A percentile compares a stretch with the other conserved stretches of the same genome.
Evolutionary conservation across 2,113 vertebrate species (phyloP).

Genomic region (Siniperca chuatsi): DNA sequence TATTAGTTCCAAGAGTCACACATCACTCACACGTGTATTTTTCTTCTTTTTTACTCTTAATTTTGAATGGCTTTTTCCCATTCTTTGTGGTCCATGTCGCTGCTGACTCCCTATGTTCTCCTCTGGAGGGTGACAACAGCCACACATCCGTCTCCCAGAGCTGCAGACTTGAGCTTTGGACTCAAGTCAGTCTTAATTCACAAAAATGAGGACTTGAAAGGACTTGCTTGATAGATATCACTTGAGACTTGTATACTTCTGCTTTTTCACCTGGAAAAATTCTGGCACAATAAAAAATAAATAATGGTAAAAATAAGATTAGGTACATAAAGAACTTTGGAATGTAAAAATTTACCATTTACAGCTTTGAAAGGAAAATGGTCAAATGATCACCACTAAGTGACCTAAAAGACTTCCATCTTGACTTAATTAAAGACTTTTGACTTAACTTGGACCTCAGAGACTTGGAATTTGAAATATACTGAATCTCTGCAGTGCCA

Average conservation of each 20-base stretch:
- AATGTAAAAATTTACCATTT: background rate
- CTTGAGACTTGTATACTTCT: background rate
- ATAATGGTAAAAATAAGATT: background rate
- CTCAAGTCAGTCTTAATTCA: background rate
- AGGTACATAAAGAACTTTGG: background rate
- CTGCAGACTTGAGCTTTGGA: no score
- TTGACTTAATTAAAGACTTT: background rate
- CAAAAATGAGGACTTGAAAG: no score
- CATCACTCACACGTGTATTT: no score
- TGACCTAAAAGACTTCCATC: background rate
- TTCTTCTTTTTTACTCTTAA: background rate
- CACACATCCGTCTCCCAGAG: no score
- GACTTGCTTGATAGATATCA: background rate
- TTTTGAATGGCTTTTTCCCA: background rate
- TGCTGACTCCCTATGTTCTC: background rate
- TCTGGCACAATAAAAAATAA: background rate
- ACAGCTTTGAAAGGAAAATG: background rate
- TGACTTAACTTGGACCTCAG: no score
- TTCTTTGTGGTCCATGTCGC: background rate
- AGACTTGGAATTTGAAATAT: no score
- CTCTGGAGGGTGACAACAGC: background rate
- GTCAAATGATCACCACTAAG: background rate
- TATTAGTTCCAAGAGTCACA: background rate
- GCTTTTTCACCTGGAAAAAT: background rate
- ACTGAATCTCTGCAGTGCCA: no score